Conservation (phyloP, 2,888 invertebrate genomes). For the Globia sparganii region DNA sequence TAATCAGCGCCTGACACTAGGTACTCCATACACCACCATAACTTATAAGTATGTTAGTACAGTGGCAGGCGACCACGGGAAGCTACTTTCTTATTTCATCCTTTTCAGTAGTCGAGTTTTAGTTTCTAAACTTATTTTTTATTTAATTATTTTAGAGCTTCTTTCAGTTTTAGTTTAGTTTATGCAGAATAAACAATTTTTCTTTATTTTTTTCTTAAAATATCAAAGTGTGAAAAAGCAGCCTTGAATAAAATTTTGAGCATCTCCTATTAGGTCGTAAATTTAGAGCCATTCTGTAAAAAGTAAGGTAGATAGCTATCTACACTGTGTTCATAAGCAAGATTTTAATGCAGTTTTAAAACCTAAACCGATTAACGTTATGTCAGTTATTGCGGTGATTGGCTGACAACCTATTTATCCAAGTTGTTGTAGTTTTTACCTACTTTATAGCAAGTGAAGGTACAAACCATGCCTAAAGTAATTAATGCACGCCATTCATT, state of each 20-base stretch:
- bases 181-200: no score
- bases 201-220: no score
- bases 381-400: slow-evolving; percentile 23
- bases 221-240: not conserved
- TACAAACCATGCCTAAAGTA: slow-evolving; percentile 10
- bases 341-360: not conserved
- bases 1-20: no score
- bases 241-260: not conserved
- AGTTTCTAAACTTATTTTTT: no score
- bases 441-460: slow-evolving; percentile 12
- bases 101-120: no score
- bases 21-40: no score
- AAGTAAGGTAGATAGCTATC: not conserved
- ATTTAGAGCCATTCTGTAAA: not conserved
- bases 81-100: no score
- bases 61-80: no score
- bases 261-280: not conserved
- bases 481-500: slow-evolving; percentile 46
- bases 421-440: slow-evolving; percentile 11
- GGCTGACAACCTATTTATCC: slow-evolving; percentile 46
- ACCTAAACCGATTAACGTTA: slow-evolving; percentile 16
- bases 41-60: no score
- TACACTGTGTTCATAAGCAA: not conserved
- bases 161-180: no score
- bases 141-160: no score